Evolutionary conservation across 2,888 invertebrate species (phyloP).

Genomic region (Drosophila demipolita): DNA sequence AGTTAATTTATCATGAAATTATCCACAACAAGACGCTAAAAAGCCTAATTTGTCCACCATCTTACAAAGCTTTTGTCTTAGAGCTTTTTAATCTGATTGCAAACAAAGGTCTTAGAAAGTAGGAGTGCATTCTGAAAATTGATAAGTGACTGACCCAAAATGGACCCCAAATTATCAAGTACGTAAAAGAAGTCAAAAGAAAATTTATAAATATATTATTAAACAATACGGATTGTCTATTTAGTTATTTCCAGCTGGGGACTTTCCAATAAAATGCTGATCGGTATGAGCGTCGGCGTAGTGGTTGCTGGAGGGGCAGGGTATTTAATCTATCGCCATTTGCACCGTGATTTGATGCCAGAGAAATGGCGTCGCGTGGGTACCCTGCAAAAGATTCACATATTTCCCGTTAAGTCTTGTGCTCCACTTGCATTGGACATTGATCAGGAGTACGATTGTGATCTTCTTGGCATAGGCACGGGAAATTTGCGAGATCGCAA

Average conservation of each 20-base stretch:
- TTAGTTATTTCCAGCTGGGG: constrained; percentile 24
- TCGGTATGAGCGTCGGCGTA: constrained; percentile 69
- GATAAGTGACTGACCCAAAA: constrained; percentile 11
- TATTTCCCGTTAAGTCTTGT: constrained; percentile 83
- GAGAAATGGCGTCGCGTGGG: constrained; percentile 82
- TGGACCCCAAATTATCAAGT: constrained; percentile 16
- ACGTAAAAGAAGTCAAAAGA: not conserved
- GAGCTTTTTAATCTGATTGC: constrained; percentile 6
- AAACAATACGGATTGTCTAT: no score
- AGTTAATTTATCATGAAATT: not conserved
- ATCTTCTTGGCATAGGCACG: constrained; percentile 75
- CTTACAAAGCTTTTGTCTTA: constrained; percentile 24
- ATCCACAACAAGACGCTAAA: not conserved
- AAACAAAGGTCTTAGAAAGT: constrained; percentile 4
- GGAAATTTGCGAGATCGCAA: constrained; percentile 76
- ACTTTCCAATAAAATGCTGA: constrained; percentile 31
- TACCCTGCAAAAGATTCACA: constrained; percentile 68
- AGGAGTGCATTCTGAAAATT: not conserved
- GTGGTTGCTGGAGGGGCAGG: constrained; percentile 67
- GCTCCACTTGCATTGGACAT: constrained; percentile 59
- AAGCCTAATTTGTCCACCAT: not conserved
- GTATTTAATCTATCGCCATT: constrained; percentile 68
- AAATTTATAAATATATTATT: not conserved
- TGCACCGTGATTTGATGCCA: constrained; percentile 75
- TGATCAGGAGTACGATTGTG: constrained; percentile 67